These are phyloP conservation scores for Lota lota DNA, from an alignment of 2,113 vertebrate species.

Conservation along the genomic window DNA sequence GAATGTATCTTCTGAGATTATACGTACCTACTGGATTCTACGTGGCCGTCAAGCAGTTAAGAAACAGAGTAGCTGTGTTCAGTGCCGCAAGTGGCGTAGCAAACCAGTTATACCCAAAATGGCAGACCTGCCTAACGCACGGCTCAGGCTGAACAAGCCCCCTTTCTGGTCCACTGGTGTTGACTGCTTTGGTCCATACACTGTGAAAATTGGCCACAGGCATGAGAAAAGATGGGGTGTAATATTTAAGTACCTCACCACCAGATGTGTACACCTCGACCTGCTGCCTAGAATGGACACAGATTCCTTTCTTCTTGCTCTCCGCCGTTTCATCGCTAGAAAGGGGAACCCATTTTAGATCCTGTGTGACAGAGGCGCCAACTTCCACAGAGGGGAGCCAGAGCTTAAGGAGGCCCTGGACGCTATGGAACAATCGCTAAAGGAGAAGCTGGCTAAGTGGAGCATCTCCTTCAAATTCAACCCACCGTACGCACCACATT, in stretches of 20 bases:
- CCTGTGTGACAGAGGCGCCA: conserved; percentile 2
- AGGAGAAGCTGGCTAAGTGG: not conserved
- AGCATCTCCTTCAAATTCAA: conserved; percentile 10
- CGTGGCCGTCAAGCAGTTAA: conserved; percentile 6
- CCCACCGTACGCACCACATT: conserved; percentile 1
- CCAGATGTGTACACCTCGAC: conserved; percentile 5
- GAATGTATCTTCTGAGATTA: conserved; percentile 26
- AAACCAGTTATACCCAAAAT: conserved; percentile 11
- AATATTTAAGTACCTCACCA: conserved; percentile 7
- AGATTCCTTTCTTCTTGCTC: not conserved
- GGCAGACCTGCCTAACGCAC: not conserved
- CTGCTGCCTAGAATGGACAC: not conserved
- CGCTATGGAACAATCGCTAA: not conserved
- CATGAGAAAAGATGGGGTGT: conserved; percentile 6
- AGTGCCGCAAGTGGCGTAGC: too few relatives aligned
- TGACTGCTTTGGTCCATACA: conserved; percentile 12
- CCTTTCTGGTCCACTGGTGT: conserved; percentile 23
- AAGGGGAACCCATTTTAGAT: conserved; percentile 6
- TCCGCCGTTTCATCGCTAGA: not conserved
- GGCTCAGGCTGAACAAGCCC: not conserved
- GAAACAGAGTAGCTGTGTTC: too few relatives aligned
- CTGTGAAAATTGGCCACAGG: conserved; percentile 1
- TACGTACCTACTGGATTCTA: too few relatives aligned
- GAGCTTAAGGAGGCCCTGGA: not conserved
- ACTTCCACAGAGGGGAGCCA: conserved; percentile 5